Base-by-base conservation (phyloP, 2,113 vertebrate genomes). In the Paratilapia polleni region DNA sequence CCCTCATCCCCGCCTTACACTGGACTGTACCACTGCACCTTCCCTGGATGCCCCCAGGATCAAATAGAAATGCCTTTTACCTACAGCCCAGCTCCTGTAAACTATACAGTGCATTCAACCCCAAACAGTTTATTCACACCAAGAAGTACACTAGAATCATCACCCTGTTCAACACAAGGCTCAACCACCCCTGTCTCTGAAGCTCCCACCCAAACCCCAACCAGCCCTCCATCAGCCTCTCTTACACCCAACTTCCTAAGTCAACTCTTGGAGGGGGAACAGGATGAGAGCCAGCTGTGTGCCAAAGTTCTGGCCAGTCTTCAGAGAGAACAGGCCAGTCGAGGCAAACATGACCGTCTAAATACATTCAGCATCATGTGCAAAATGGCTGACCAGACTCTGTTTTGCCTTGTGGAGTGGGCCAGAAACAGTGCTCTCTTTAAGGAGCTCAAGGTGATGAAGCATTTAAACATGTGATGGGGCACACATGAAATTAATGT, bases 361-460 rank as follows among this genome's bases (percentile, higher is more conserved):
- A 96, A 96, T 76, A 96, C 96, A 7, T 97, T 97, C 86, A 96
- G 95, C 79, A 96, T 96, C 89, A 97, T 97, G 96, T 97, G 96
- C 90, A 96, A 96, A 87, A 96, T 97, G 94, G 95, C 96, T 3
- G 96, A 97, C 88, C 96, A 95, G 87, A 97, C 95, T 9, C 85
- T 97, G 75, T 96, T 96, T 54, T 94, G 95, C 4, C 89, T 97
- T 17, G 96, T 97, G 88, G 95, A 97, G 88, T 97, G 96, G 96
- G 95, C 96, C 54, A 93, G 96, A 79, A 96, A 95, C 90, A 94
- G 96, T 9, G 8, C 82, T 17, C 91, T 96, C 73, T 97, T 97
- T 88, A 96, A 96, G 81, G 96, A 96, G 52, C 94, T 97, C 26
- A 96, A 95, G 96, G 96, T 97, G 84, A 80, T 34, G 1, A 57